Base-by-base conservation (phyloP, 1,140 invertebrate genomes). In the Calosoma granatense region DNA sequence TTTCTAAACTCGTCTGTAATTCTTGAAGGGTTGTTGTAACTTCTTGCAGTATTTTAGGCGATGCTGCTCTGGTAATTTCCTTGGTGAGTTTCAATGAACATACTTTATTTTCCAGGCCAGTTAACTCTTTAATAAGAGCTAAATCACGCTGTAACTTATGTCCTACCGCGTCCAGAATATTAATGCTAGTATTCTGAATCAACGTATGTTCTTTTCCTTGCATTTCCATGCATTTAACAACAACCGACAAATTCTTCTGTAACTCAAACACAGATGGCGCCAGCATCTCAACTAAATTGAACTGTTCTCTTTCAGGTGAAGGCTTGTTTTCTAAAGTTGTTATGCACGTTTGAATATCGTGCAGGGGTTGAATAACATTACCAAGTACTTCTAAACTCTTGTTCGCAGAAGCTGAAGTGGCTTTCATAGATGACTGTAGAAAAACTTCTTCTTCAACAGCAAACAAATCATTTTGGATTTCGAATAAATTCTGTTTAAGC, bases 221-320 rank as follows among this genome's bases (percentile, higher is more conserved):
- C 22, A 83, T 74, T 61, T 83, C 80, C 26, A 84, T 76, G 64
- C 83, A 84, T 67, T 85, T 84, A 68, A 84, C 81, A 57, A 85
- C 76, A 4, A 85, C 72, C 36, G 78, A 75, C 20, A 86, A 68
- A 56, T 77, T 78, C 67, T 81, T 77, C 64, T 84, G 78, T 11
- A 86, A 65, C 21, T 76, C 72, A 63, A 81, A 78, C 43, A 86
- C 74, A 19, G 81, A 75, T 39, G 80, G 74, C 17, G 78, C 73
- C 55, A 86, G 68, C 21, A 76, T 72, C 59, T 80, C 76, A 12
- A 84, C 74, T 12, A 81, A 67, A 1, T 71, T 70, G 56, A 75
- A 69, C n/a, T 69, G 67, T 22, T 74, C 67, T 20, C 73, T 68
- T 57, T 75, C 73, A 1, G 70, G 63, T n/a, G 67, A 66, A 23